Evolutionary conservation across 2,797 vertebrate species (phyloP), one percentile per base, ranked within the genome.

Genomic region (Lycodopsis pacificus): DNA sequence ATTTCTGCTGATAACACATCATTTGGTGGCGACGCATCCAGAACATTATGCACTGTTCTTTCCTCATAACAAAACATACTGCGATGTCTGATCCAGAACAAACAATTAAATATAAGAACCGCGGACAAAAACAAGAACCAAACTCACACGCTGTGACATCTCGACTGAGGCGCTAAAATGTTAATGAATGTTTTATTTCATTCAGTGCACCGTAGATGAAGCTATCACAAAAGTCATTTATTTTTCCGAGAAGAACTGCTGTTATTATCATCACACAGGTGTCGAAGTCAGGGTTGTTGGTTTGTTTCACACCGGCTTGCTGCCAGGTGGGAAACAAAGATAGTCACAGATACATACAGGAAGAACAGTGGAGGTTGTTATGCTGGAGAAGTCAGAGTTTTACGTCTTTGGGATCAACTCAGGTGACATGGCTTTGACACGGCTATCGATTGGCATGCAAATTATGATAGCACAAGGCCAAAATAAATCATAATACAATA

Each of bases 191-290:
- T 32, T 70, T 77, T 77, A 53, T 77, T 77, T 69, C 15, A 66
- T 56, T 77, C 72, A 66, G 36, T 14, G 65, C 69, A 62, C 22
- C 17, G 25, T 58, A 74, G 70, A 81, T 74, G 32, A 81, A 79
- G 22, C 75, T 68, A 25, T 77, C 63, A 62, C 38, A 71, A 81
- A 87, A 78, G 61, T 36, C 32, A 76, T 84, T 72, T 69, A 30
- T 54, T 54, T 54, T 64, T 70, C 22, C 25, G 27, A 19, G 13
- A 65, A 38, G 30, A 70, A n/a, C 4, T 1, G 54, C 22, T 27
- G 53, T 17, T 59, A 51, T 56, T 58, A 5, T 65, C 54, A 64
- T 68, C 73, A 58, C 25, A 32, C 42, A 61, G 53, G 15, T 56
- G 44, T 44, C 34, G 34, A 40, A 54, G 32, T 48, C 34, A 65